phyloP scores from a whole-genome alignment of 2,888 invertebrate genomes.

The Orthosia gracilis region DNA sequence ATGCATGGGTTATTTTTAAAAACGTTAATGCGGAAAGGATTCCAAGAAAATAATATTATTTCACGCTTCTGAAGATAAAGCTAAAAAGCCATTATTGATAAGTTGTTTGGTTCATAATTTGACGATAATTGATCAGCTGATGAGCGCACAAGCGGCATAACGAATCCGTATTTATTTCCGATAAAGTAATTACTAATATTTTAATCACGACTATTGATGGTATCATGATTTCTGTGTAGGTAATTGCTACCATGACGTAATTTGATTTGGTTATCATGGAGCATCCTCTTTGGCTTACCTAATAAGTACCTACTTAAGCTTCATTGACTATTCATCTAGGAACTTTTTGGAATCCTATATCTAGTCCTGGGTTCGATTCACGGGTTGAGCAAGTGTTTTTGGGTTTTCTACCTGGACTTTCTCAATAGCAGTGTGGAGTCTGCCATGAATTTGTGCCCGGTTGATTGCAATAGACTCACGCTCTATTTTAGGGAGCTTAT shows the following conservation, averaged over 20 bases:
- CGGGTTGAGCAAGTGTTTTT: background rate
- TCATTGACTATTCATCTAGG: constrained; percentile 8
- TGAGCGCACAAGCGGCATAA: constrained; percentile 7
- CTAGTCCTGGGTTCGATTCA: background rate
- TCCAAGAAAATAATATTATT: constrained; percentile 36
- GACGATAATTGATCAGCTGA: constrained; percentile 35
- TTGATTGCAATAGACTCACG: background rate
- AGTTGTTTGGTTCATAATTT: constrained; percentile 35
- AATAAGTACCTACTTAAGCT: background rate
- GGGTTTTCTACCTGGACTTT: background rate
- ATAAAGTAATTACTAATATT: constrained; percentile 46
- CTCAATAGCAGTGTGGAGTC: background rate
- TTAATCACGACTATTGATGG: constrained; percentile 53
- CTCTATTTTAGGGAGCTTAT: background rate
- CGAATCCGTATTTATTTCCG: constrained; percentile 49
- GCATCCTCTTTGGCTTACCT: constrained; percentile 24
- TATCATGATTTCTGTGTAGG: constrained; percentile 40
- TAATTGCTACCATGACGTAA: constrained; percentile 40
- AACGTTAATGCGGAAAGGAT: constrained; percentile 58
- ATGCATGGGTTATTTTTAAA: constrained; percentile 28
- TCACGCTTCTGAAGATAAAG: constrained; percentile 29
- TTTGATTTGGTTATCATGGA: background rate
- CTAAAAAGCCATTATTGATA: constrained; percentile 28
- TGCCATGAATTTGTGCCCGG: background rate
- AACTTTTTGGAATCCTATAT: background rate